Conservation (phyloP, 2,797 vertebrate species). For the Intellagama lesueurii region DNA sequence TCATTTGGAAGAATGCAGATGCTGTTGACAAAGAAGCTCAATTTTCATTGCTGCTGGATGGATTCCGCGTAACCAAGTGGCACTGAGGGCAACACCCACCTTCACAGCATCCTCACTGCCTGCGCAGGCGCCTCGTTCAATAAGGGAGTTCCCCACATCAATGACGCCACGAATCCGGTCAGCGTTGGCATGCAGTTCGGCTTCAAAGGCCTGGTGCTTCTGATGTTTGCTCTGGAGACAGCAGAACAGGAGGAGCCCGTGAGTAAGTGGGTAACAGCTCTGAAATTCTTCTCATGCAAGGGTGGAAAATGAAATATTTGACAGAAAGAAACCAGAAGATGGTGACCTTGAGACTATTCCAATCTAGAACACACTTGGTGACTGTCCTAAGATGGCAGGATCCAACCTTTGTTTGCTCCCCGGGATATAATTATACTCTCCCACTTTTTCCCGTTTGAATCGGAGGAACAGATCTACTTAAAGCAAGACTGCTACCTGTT, state of each 20-base stretch:
- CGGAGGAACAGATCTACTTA: background rate
- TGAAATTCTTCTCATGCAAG: slow-evolving; percentile 44
- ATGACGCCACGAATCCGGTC: slow-evolving; percentile 96
- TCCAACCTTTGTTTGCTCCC: background rate
- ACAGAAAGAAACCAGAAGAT: no score
- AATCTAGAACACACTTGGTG: background rate
- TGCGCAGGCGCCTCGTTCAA: slow-evolving; percentile 94
- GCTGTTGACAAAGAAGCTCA: background rate
- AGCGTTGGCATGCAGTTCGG: slow-evolving; percentile 95
- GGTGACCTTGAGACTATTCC: background rate
- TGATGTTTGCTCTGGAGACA: slow-evolving; percentile 94
- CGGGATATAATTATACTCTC: background rate
- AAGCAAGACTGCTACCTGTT: background rate
- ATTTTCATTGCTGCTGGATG: no score
- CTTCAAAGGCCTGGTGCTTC: slow-evolving; percentile 98
- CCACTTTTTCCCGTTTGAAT: no score
- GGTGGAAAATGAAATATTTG: background rate
- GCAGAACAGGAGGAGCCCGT: slow-evolving; percentile 27
- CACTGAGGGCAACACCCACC: slow-evolving; percentile 74
- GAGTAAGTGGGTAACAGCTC: background rate
- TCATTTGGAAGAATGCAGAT: no score
- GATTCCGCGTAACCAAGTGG: background rate
- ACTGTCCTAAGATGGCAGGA: no score
- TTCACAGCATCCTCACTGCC: slow-evolving; percentile 98
- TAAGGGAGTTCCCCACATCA: slow-evolving; percentile 94